Evolutionary conservation across 1,140 invertebrate species (phyloP).

Genomic region (Calliopsis andreniformis): DNA sequence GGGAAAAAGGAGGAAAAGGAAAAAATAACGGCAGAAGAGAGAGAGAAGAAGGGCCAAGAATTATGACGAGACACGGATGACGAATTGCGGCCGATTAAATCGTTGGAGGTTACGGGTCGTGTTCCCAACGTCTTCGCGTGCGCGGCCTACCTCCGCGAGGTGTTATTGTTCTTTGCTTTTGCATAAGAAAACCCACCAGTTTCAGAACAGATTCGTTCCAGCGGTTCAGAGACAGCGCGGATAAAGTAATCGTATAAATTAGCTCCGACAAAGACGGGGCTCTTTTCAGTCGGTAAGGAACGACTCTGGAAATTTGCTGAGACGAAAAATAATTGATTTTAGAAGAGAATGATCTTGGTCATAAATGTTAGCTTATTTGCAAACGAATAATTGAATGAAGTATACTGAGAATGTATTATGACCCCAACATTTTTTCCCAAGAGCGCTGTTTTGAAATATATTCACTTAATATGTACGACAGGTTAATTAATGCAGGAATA

Average conservation of each 20-base stretch:
- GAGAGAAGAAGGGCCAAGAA: conserved; percentile 12
- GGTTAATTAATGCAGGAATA: background rate
- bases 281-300: background rate
- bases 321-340: no score
- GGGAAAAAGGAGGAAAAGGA: conserved; percentile 1
- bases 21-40: background rate
- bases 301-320: background rate
- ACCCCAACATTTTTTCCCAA: no score
- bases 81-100: conserved; percentile 39
- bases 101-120: conserved; percentile 40
- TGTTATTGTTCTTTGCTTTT: background rate
- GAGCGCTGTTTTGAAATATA: no score
- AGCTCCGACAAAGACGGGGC: background rate
- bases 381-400: no score
- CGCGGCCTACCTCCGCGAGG: background rate
- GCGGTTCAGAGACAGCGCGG: background rate
- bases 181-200: conserved; percentile 3
- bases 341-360: no score
- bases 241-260: background rate
- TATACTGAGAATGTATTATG: no score
- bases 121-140: background rate
- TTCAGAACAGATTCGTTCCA: no score
- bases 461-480: no score
- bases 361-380: no score
- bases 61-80: conserved; percentile 59